These are phyloP conservation scores for Microtus richardsoni DNA, from an alignment of 2,113 vertebrate genomes.

Conservation along the genomic window DNA sequence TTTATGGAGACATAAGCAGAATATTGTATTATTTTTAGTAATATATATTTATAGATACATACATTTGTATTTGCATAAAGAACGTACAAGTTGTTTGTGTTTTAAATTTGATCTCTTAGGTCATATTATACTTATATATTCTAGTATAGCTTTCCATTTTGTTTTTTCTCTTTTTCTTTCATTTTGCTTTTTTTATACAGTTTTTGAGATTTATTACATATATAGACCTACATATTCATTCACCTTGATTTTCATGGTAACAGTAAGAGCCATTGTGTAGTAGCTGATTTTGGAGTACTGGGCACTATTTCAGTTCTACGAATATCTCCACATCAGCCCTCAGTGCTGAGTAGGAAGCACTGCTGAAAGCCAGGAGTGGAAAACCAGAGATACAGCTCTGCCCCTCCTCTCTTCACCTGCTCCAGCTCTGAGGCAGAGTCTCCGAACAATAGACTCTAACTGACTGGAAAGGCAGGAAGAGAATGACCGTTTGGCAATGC, in stretches of 20 bases:
- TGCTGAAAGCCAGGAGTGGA: not conserved
- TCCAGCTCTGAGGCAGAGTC: not conserved
- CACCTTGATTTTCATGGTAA: not conserved
- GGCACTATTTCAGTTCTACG: not conserved
- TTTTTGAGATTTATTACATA: not conserved
- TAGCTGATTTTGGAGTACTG: not conserved
- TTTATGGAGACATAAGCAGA: not conserved
- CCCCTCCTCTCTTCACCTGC: not conserved
- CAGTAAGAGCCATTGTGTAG: not conserved
- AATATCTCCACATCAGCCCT: not conserved
- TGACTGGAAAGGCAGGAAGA: not conserved
- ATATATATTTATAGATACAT: not conserved
- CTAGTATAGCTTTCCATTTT: not conserved
- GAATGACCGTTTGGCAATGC: not conserved
- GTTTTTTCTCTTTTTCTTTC: not conserved
- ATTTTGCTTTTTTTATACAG: not conserved
- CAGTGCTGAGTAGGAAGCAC: not conserved
- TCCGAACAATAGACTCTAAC: not conserved
- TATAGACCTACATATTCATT: not conserved
- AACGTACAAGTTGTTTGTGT: not conserved
- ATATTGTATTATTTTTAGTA: not conserved
- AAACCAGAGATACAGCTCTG: not conserved
- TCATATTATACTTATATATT: not conserved
- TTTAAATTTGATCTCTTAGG: slow-evolving; percentile 30
- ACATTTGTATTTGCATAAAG: not conserved